Conservation (phyloP, 2,113 vertebrate genomes). For the Odontesthes bonariensis region DNA sequence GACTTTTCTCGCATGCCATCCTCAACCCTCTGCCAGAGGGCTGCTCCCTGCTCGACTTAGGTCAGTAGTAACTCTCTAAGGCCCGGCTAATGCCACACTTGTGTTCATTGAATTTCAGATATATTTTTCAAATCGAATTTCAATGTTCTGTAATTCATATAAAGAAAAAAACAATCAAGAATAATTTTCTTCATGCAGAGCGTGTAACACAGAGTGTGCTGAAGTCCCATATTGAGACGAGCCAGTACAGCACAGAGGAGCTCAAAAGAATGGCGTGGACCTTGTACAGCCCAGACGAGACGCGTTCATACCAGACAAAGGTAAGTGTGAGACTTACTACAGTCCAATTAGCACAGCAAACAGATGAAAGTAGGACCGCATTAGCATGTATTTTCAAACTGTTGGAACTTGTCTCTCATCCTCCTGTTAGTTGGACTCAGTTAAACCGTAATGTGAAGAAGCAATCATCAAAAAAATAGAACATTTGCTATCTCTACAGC, state of each 20-base stretch:
- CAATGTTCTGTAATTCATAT: not conserved
- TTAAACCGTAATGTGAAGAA: not conserved
- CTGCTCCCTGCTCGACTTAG: conserved; percentile 86
- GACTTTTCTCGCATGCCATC: conserved; percentile 79
- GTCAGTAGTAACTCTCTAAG: conserved; percentile 70
- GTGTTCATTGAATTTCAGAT: not conserved
- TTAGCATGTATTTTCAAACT: too few relatives aligned
- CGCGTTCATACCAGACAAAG: conserved; percentile 86
- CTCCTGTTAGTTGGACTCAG: too few relatives aligned
- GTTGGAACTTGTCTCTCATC: too few relatives aligned
- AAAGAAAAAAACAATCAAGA: not conserved
- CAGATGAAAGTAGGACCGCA: too few relatives aligned
- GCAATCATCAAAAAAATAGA: not conserved
- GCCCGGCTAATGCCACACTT: rapidly evolving
- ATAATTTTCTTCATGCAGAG: conserved; percentile 77
- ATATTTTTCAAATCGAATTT: too few relatives aligned
- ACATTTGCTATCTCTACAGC: not conserved
- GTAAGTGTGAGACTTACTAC: conserved; percentile 58
- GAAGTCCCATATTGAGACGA: conserved; percentile 91
- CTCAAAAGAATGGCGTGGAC: conserved; percentile 89
- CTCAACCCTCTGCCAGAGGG: conserved; percentile 75
- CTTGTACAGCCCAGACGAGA: conserved; percentile 88
- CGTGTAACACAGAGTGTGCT: conserved; percentile 89
- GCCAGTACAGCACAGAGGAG: conserved; percentile 90
- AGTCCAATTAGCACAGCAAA: not conserved